Evolutionary conservation across 53 echinoderm and acorn worm genomes (phyloP).

Genomic region (Pentamera pediparva): DNA sequence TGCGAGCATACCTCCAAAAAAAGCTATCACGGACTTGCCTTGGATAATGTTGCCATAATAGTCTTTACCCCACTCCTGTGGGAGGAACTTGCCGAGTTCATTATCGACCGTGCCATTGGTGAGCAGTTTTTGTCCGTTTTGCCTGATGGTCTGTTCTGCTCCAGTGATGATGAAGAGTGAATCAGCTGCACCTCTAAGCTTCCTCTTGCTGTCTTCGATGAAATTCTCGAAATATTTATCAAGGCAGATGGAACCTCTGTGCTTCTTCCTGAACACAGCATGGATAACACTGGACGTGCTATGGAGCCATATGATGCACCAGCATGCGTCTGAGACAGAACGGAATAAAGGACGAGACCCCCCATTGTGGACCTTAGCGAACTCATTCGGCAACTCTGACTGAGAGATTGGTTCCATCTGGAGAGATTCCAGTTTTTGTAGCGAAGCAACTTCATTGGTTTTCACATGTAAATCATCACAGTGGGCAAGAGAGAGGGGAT

Average conservation of each 20-base stretch:
- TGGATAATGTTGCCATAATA: constrained; percentile 23
- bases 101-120: constrained; percentile 47
- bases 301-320: constrained; percentile 41
- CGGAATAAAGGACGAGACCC: constrained; percentile 53
- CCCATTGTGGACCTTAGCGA: constrained; percentile 38
- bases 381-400: neutral
- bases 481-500: no score
- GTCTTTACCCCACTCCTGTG: constrained; percentile 47
- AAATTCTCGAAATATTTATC: constrained; percentile 50
- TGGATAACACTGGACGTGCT: constrained; percentile 34
- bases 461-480: constrained; percentile 32
- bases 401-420: constrained; percentile 49
- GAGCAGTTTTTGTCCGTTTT: constrained; percentile 47
- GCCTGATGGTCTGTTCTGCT: constrained; percentile 42
- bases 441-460: constrained; percentile 38
- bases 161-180: constrained; percentile 31
- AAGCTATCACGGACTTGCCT: constrained; percentile 46
- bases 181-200: constrained; percentile 46
- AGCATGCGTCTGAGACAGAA: constrained; percentile 36
- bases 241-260: constrained; percentile 49
- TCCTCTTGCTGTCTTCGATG: constrained; percentile 53
- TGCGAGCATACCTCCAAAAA: constrained; percentile 45
- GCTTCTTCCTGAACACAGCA: constrained; percentile 10
- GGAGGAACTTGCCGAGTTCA: constrained; percentile 49
- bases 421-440: constrained; percentile 27